Evolutionary conservation across 2,888 invertebrate species (phyloP), one percentile per base, ranked within the genome.

Genomic region (Erebia ligea): DNA sequence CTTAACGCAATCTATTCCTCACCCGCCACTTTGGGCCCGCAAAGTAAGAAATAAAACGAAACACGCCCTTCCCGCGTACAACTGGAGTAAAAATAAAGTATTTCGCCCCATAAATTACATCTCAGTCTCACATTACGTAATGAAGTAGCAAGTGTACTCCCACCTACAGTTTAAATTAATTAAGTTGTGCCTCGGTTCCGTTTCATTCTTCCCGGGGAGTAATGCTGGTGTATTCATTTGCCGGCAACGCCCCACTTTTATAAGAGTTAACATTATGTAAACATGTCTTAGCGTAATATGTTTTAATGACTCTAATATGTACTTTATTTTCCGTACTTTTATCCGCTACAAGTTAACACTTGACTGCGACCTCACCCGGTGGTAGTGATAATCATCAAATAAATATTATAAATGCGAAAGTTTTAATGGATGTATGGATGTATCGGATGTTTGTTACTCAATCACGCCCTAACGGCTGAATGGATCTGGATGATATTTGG

Each of bases 121-220:
- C 66, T 57, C 66, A 40, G 65, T 40, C 42, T 54, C 66, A 56
- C 54, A 65, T 68, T 57, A 65, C 40, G 64, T 57, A 68, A 65
- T 50, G 67, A 65, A 70, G 68, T 50, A 65, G 67, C 48, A 57
- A 59, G 48, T 64, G 67, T 67, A 67, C 61, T 45, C 54, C 62
- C 64, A 68, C 65, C 68, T 73, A 68, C 69, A 71, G 69, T 76
- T 76, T 74, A 76, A 76, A 76, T 76, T 76, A 76, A 76, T 76
- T 73, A 76, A 73, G 68, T 70, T 68, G 67, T 56, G 34, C 17
- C 69, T 56, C 59, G 67, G 76, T 73, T 71, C 71, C 69, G 62
- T 76, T 75, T 74, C 68, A 70, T 72, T 76, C 64, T 68, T 68
- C 57, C 21, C 42, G 61, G 61, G 61, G 61, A 61, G 72, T 72